Evolutionary conservation across 2,888 invertebrate genomes (phyloP).

Genomic region (Drosophila vallismaia): DNA sequence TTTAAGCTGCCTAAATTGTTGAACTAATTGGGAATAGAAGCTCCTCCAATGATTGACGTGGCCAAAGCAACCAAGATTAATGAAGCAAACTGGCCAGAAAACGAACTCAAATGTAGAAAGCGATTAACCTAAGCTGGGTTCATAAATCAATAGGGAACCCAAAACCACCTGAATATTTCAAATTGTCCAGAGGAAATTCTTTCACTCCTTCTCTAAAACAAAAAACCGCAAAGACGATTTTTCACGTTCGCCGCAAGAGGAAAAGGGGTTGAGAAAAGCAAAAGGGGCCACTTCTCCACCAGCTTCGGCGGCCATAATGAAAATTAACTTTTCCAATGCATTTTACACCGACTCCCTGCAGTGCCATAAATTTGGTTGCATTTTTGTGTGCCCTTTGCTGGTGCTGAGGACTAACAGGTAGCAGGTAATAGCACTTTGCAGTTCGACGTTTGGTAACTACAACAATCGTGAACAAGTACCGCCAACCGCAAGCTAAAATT

Average conservation of each 20-base stretch:
- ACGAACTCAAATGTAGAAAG: slow-evolving; percentile 8
- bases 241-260: slow-evolving; percentile 32
- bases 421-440: slow-evolving; percentile 69
- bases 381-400: slow-evolving; percentile 43
- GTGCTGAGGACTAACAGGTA: slow-evolving; percentile 61
- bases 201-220: neutral
- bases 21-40: slow-evolving; percentile 33
- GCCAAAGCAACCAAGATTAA: slow-evolving; percentile 29
- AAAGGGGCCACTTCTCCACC: slow-evolving; percentile 30
- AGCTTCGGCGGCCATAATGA: slow-evolving; percentile 61
- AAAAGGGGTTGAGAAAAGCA: slow-evolving; percentile 11
- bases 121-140: slow-evolving; percentile 38
- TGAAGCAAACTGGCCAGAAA: slow-evolving; percentile 35
- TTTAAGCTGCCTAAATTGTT: slow-evolving; percentile 20
- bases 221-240: slow-evolving; percentile 31
- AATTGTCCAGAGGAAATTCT: slow-evolving; percentile 48
- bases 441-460: slow-evolving; percentile 21
- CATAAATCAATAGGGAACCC: slow-evolving; percentile 42
- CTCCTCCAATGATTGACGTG: slow-evolving; percentile 17
- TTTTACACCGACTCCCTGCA: slow-evolving; percentile 39
- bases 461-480: slow-evolving; percentile 52
- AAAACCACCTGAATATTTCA: slow-evolving; percentile 69
- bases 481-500: slow-evolving; percentile 56
- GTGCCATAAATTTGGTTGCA: slow-evolving; percentile 64
- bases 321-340: slow-evolving; percentile 69